A percentile compares a stretch with the other conserved stretches of the same genome.
Evolutionary conservation across 2,797 vertebrate genomes (phyloP).

Genomic region (Tamandua tetradactyla): DNA sequence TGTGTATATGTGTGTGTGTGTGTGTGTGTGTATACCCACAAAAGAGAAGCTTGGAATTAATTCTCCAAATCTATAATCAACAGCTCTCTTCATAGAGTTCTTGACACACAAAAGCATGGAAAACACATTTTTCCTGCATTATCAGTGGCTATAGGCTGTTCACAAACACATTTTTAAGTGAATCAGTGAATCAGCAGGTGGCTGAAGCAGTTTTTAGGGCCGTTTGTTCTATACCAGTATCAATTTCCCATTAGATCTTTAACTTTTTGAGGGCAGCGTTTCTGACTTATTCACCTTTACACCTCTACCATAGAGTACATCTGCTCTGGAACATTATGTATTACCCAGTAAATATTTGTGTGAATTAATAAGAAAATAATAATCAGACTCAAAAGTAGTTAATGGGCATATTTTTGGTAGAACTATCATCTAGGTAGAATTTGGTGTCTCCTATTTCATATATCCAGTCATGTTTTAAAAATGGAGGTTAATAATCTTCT

Average conservation of each 20-base stretch:
- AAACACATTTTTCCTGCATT: not conserved
- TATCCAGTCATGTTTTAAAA: slow-evolving; percentile 41
- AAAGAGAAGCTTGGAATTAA: not conserved
- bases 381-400: not conserved
- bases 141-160: not conserved
- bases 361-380: slow-evolving; percentile 1
- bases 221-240: not conserved
- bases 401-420: not conserved
- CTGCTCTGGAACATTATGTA: not conserved
- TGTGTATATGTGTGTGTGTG: not conserved
- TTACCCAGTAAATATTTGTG: not conserved
- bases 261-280: not conserved
- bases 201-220: not conserved
- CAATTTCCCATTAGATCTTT: not conserved
- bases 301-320: not conserved
- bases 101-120: not conserved
- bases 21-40: not conserved
- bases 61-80: not conserved
- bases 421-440: slow-evolving; percentile 2
- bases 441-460: not conserved
- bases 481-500: not conserved
- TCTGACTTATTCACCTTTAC: not conserved
- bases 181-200: not conserved
- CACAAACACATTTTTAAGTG: not conserved
- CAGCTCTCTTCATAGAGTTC: slow-evolving; percentile 9